phyloP scores from a whole-genome alignment of 37 sponge, comb jelly and placozoan genomes.

The Halisarca cf. caerulea region DNA sequence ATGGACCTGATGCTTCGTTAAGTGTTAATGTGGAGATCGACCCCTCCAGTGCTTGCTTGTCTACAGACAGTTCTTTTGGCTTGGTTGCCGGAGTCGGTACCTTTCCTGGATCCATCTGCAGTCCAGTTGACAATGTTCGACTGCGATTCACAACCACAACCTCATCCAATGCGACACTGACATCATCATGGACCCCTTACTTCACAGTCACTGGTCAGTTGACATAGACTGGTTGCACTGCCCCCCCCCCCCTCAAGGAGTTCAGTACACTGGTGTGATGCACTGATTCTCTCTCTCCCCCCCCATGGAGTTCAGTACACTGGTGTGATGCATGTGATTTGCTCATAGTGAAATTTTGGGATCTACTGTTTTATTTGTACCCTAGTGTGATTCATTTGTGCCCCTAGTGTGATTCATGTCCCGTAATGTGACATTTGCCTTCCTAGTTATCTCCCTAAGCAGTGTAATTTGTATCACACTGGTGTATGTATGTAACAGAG shows the following conservation, averaged over 20 bases:
- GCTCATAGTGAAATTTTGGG: background rate
- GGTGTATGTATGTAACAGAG: too few relatives aligned
- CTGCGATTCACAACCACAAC: slow-evolving; percentile 32
- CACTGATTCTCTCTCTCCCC: too few relatives aligned
- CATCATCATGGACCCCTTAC: background rate
- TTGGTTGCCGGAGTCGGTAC: slow-evolving; percentile 19
- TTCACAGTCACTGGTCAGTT: slow-evolving; percentile 45
- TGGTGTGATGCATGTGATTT: background rate
- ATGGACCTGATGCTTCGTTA: slow-evolving; percentile 49
- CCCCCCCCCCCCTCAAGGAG: background rate
- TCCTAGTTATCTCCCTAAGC: too few relatives aligned
- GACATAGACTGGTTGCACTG: too few relatives aligned
- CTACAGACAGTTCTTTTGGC: slow-evolving; percentile 40
- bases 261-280: background rate
- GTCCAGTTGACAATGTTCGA: background rate
- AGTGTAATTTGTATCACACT: too few relatives aligned
- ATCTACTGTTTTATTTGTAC: too few relatives aligned
- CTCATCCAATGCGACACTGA: background rate
- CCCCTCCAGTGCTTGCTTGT: slow-evolving; percentile 45
- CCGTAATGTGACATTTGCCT: too few relatives aligned
- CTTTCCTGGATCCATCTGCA: slow-evolving; percentile 54
- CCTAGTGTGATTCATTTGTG: too few relatives aligned
- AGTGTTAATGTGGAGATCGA: slow-evolving; percentile 15
- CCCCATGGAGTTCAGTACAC: background rate
- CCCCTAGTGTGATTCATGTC: too few relatives aligned